These are phyloP conservation scores for Picathartes gymnocephalus DNA, from an alignment of 2,113 vertebrate genomes.

Conservation along the genomic window DNA sequence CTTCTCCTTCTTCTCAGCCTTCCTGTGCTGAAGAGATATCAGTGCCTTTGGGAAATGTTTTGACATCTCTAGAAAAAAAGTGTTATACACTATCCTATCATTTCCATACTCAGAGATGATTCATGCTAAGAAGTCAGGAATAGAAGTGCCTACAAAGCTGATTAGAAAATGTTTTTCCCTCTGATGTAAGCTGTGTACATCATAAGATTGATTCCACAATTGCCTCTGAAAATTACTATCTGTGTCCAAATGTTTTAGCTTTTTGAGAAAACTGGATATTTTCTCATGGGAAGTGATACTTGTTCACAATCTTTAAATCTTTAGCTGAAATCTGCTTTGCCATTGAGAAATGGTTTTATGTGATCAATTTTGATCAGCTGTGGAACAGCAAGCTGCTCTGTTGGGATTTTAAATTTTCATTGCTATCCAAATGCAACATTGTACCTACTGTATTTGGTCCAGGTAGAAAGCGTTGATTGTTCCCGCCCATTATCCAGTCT, in stretches of 20 bases:
- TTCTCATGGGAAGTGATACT: not conserved
- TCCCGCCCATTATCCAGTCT: not conserved
- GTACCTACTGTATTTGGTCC: not conserved
- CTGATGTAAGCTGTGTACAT: not conserved
- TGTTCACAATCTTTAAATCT: not conserved
- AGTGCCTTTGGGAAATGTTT: not conserved
- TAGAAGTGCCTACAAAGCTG: not conserved
- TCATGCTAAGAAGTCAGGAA: not conserved
- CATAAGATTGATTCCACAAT: not conserved
- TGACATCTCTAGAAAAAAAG: conserved; percentile 2
- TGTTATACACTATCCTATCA: not conserved
- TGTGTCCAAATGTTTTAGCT: not conserved
- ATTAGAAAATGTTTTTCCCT: not conserved
- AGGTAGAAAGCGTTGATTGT: not conserved
- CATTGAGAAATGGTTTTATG: not conserved
- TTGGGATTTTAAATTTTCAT: not conserved
- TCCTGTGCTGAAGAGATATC: not conserved
- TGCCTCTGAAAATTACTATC: not conserved
- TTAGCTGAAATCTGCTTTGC: not conserved
- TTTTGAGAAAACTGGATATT: not conserved
- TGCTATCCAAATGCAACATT: not conserved
- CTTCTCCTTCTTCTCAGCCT: not conserved
- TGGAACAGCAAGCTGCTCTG: not conserved
- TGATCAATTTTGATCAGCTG: not conserved
- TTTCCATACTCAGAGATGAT: not conserved